These are phyloP conservation scores for Athripsodes cinereus DNA, from an alignment of 2,888 invertebrate species.

Conservation along the genomic window DNA sequence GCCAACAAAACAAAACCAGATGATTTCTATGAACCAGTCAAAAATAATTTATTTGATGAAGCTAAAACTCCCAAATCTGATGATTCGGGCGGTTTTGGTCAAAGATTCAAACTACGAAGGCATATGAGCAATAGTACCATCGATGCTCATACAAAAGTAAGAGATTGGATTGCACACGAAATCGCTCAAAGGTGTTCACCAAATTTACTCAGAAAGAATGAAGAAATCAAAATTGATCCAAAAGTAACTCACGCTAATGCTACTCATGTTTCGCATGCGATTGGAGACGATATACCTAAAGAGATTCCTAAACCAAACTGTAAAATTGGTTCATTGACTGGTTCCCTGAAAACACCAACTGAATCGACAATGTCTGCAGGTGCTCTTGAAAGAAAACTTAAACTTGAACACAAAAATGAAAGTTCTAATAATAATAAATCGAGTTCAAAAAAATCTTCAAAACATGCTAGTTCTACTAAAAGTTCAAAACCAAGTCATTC, in stretches of 20 bases:
- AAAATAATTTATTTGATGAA: conserved; percentile 47
- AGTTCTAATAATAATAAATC: conserved; percentile 11
- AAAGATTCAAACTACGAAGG: conserved; percentile 58
- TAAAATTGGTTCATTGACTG: conserved; percentile 27
- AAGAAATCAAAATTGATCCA: conserved; percentile 14
- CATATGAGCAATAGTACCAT: conserved; percentile 75
- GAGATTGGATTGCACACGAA: conserved; percentile 80
- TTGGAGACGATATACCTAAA: conserved; percentile 8
- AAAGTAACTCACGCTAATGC: conserved; percentile 13
- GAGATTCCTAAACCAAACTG: conserved; percentile 23
- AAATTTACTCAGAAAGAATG: conserved; percentile 50
- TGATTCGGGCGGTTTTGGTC: conserved; percentile 52
- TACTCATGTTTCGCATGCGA: conserved; percentile 9
- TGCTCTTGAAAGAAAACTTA: conserved; percentile 19
- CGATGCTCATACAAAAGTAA: conserved; percentile 80
- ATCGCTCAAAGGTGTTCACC: conserved; percentile 68
- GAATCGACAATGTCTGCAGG: conserved; percentile 37
- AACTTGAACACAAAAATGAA: conserved; percentile 11
- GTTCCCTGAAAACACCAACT: conserved; percentile 45
- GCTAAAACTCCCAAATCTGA: conserved; percentile 53
- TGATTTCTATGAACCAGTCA: conserved; percentile 46
- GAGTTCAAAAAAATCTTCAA: conserved; percentile 10
- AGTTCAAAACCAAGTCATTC: conserved; percentile 36
- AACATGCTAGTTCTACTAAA: conserved; percentile 10
- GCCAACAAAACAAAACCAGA: conserved; percentile 41